Evolutionary conservation across 2,113 vertebrate genomes (phyloP).

Genomic region (Notothenia coriiceps): DNA sequence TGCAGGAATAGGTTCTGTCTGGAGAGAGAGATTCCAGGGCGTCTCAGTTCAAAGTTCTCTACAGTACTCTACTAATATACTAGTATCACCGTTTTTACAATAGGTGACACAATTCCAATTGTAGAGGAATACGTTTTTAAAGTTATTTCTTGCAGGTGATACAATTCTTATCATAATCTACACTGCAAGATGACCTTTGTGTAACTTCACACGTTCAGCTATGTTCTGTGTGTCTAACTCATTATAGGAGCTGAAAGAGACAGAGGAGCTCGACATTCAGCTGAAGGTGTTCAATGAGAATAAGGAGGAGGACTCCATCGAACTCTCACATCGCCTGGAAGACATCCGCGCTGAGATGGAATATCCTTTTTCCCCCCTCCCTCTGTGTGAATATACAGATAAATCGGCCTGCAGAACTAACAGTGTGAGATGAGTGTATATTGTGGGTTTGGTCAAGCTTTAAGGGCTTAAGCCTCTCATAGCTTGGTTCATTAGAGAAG

Average conservation of each 20-base stretch:
- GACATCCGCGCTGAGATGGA: constrained; percentile 98
- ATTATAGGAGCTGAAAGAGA: constrained; percentile 94
- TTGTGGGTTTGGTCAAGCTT: constrained; percentile 59
- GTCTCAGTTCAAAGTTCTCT: constrained; percentile 35
- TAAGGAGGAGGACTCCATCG: constrained; percentile 96
- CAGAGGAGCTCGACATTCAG: constrained; percentile 99
- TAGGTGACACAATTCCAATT: neutral
- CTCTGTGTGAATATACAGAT: constrained; percentile 61
- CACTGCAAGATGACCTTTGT: constrained; percentile 9
- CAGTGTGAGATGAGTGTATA: constrained; percentile 40
- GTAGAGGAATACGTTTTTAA: neutral
- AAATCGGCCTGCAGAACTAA: constrained; percentile 22
- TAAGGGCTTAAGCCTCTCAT: constrained; percentile 54
- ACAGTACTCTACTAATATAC: constrained; percentile 15
- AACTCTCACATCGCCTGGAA: constrained; percentile 94
- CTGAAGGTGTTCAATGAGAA: constrained; percentile 99
- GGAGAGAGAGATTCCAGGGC: constrained; percentile 48
- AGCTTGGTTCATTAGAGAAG: constrained; percentile 76
- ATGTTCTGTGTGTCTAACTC: constrained; percentile 4
- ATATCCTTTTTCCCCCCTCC: constrained; percentile 91
- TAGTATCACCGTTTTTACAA: neutral
- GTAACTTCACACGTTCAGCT: constrained; percentile 14
- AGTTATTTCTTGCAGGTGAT: neutral
- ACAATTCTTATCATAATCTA: neutral
- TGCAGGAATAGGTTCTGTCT: constrained; percentile 62